Conservation (phyloP, 1,140 invertebrate species). For the Drosophila nikananu region DNA sequence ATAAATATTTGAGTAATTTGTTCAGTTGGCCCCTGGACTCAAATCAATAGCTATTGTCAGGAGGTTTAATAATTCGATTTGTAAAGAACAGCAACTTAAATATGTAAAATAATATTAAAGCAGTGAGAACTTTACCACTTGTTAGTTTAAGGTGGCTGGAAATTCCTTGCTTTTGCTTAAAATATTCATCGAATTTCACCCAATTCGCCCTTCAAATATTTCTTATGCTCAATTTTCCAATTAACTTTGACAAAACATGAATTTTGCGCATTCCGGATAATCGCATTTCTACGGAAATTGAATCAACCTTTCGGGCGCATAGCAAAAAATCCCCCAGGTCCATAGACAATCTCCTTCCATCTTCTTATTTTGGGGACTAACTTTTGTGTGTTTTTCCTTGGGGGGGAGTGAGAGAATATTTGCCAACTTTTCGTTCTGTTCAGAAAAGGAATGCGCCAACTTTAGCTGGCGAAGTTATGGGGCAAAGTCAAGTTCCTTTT, state of each 20-base stretch:
- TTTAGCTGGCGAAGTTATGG: slow-evolving; percentile 51
- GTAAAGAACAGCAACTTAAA: neutral
- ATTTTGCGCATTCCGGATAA: slow-evolving; percentile 50
- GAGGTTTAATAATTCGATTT: neutral
- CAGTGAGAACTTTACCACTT: neutral
- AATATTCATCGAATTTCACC: slow-evolving; percentile 7
- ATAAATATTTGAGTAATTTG: slow-evolving; percentile 4
- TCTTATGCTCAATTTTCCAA: slow-evolving; percentile 44
- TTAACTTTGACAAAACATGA: slow-evolving; percentile 49
- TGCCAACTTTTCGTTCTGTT: slow-evolving; percentile 58
- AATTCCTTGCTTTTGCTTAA: neutral
- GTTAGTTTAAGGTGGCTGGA: neutral
- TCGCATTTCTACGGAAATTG: slow-evolving; percentile 42
- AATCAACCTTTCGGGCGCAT: slow-evolving; percentile 30
- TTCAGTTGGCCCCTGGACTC: neutral
- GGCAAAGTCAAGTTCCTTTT: slow-evolving; percentile 47
- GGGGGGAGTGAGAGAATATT: slow-evolving; percentile 39
- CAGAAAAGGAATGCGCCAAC: slow-evolving; percentile 46
- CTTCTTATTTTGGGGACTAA: slow-evolving; percentile 19
- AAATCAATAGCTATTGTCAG: neutral
- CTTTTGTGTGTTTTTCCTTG: slow-evolving; percentile 50
- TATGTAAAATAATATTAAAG: neutral
- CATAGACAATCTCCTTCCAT: slow-evolving; percentile 31
- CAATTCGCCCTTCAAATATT: neutral
- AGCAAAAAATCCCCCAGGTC: slow-evolving; percentile 41